Evolutionary conservation across 2,113 vertebrate species (phyloP).

Genomic region (Silurus asotus): DNA sequence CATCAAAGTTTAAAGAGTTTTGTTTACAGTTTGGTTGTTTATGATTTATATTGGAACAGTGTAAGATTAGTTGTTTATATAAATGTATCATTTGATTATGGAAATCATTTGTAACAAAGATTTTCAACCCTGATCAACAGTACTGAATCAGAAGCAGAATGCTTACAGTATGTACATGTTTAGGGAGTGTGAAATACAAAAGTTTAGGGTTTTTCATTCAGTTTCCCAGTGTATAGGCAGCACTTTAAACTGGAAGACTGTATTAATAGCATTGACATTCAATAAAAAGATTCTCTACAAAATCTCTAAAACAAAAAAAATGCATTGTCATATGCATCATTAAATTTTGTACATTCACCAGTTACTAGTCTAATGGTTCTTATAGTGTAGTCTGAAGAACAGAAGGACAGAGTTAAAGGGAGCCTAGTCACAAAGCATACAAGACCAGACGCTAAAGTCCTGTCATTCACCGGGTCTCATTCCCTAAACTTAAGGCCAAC

Average conservation of each 20-base stretch:
- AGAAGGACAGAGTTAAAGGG: neutral
- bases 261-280: neutral
- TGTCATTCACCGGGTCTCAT: neutral
- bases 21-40: neutral
- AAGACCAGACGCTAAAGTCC: neutral
- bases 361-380: neutral
- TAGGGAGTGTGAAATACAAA: neutral
- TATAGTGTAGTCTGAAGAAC: neutral
- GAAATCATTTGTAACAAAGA: neutral
- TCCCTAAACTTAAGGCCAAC: neutral
- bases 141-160: neutral
- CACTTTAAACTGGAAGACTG: neutral
- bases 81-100: neutral
- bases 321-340: neutral
- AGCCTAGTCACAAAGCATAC: neutral
- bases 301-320: no score
- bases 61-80: neutral
- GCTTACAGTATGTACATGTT: neutral
- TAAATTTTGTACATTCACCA: neutral
- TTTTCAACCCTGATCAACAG: neutral
- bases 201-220: neutral
- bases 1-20: neutral
- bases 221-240: neutral
- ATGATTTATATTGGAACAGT: neutral
- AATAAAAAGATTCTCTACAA: neutral